A percentile compares a stretch with the other conserved stretches of the same genome.
phyloP scores from a whole-genome alignment of 2,113 vertebrate genomes.

The Macrotis lagotis region DNA sequence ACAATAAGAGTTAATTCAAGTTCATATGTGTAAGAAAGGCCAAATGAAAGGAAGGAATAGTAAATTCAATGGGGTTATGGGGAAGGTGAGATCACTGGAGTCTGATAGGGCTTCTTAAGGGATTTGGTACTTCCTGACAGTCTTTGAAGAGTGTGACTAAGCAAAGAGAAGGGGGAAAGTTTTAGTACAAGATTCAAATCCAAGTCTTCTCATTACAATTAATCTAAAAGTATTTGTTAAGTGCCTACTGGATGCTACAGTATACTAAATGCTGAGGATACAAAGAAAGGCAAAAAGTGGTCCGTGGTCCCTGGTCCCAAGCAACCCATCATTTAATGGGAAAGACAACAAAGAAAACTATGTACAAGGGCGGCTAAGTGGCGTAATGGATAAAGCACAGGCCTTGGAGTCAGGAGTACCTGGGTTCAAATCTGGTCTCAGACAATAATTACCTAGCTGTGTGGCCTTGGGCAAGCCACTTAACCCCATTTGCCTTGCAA shows the following conservation, averaged over 20 bases:
- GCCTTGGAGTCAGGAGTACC: too few relatives aligned
- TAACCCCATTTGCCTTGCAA: too few relatives aligned
- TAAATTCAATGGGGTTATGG: not conserved
- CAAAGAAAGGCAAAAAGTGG: not conserved
- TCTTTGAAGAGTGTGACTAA: not conserved
- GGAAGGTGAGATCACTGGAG: not conserved
- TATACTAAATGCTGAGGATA: not conserved
- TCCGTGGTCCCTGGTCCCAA: not conserved
- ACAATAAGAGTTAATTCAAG: not conserved
- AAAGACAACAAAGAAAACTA: not conserved
- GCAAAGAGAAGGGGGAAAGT: not conserved
- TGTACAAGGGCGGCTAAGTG: too few relatives aligned
- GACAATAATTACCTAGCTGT: too few relatives aligned
- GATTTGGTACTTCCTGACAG: not conserved
- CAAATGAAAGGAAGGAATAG: not conserved
- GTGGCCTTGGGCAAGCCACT: too few relatives aligned
- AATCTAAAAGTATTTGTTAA: not conserved
- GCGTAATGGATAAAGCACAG: too few relatives aligned
- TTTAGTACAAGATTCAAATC: not conserved
- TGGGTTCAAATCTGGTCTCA: too few relatives aligned
- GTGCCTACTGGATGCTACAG: not conserved
- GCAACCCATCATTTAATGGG: not conserved
- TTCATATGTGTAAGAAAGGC: not conserved
- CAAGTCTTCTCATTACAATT: not conserved
- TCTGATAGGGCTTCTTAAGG: not conserved